Evolutionary conservation across 37 sponge, comb jelly and placozoan species (phyloP).

Genomic region (Theonella swinhoei): DNA sequence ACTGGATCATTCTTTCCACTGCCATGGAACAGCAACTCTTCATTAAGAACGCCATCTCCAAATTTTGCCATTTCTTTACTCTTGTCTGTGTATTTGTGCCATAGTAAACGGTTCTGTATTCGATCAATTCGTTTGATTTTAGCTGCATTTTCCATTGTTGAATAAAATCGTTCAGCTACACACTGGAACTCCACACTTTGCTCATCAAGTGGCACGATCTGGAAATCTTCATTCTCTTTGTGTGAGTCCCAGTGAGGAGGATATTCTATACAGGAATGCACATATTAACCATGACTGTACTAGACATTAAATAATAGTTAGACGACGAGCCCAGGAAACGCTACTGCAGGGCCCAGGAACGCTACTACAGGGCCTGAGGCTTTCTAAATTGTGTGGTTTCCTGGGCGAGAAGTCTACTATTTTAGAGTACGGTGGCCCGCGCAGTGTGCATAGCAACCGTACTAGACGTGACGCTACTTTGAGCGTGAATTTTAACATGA

Average conservation of each 20-base stretch:
- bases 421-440: no score
- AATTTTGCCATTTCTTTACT: slow-evolving; percentile 6
- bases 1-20: slow-evolving; percentile 41
- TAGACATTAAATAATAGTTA: no score
- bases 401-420: no score
- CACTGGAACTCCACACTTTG: slow-evolving; percentile 23
- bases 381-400: no score
- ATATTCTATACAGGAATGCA: neutral
- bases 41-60: slow-evolving; percentile 6
- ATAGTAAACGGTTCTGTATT: slow-evolving; percentile 63
- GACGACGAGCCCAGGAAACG: no score
- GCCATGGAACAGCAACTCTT: slow-evolving; percentile 59
- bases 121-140: slow-evolving; percentile 42
- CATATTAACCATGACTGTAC: no score
- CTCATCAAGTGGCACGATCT: neutral
- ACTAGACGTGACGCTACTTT: no score
- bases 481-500: no score
- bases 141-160: slow-evolving; percentile 19
- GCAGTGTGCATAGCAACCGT: no score
- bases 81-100: slow-evolving; percentile 46
- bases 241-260: slow-evolving; percentile 56
- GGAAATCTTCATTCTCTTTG: neutral
- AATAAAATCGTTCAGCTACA: slow-evolving; percentile 13
- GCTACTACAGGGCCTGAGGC: no score
- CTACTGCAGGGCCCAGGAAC: no score